These are phyloP conservation scores for Eledona agricola DNA, from an alignment of 2,888 invertebrate genomes.

Conservation along the genomic window DNA sequence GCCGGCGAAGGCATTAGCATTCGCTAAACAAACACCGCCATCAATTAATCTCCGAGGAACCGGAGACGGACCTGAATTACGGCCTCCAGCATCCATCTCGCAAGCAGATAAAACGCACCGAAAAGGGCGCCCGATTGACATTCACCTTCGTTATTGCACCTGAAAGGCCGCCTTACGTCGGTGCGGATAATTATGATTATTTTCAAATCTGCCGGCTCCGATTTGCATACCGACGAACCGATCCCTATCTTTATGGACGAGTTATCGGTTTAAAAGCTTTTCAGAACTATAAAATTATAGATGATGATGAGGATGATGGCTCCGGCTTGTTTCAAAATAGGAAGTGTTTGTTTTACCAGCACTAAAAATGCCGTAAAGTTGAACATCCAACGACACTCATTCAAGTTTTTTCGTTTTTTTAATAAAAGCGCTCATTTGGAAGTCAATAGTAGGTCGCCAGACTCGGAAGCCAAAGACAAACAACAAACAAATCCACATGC, in stretches of 20 bases:
- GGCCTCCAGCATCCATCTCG: slow-evolving; percentile 24
- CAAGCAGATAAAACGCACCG: slow-evolving; percentile 18
- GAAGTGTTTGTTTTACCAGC: slow-evolving; percentile 2
- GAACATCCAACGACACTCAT: background rate
- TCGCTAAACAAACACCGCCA: slow-evolving; percentile 59
- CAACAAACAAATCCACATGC: no score
- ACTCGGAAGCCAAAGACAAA: no score
- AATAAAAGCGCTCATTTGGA: slow-evolving; percentile 2
- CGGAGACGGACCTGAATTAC: slow-evolving; percentile 33
- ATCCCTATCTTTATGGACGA: background rate
- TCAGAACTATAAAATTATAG: slow-evolving; percentile 2
- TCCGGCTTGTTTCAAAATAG: slow-evolving; percentile 1
- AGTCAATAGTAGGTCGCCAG: no score
- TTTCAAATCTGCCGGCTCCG: background rate
- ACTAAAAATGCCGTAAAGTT: background rate
- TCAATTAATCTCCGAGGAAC: slow-evolving; percentile 55
- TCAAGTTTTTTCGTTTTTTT: slow-evolving; percentile 1
- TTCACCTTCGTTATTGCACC: slow-evolving; percentile 6
- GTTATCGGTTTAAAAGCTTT: slow-evolving; percentile 1
- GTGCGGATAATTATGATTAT: no score
- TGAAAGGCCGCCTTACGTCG: no score
- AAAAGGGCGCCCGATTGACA: slow-evolving; percentile 2
- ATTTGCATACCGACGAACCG: background rate
- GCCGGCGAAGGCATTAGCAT: slow-evolving; percentile 58
- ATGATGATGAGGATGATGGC: background rate